These are phyloP conservation scores for Lasioglossum lativentre DNA, from an alignment of 2,888 invertebrate genomes.

Conservation along the genomic window DNA sequence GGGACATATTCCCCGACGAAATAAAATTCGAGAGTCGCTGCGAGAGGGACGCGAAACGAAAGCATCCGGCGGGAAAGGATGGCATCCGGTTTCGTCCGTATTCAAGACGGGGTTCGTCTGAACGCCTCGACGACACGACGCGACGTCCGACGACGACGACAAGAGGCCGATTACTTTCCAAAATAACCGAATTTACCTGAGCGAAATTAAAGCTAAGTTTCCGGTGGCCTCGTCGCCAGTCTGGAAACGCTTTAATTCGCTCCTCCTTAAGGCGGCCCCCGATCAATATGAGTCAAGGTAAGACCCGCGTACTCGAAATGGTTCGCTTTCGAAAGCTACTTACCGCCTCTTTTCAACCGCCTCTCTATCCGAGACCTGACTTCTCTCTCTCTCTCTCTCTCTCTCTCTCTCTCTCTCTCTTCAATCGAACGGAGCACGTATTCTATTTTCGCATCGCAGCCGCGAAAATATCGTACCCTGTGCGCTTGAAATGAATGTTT, in stretches of 20 bases:
- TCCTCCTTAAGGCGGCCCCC: slow-evolving; percentile 36
- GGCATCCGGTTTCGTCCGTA: slow-evolving; percentile 12
- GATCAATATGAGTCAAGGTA: slow-evolving; percentile 55
- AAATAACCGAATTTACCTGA: slow-evolving; percentile 19
- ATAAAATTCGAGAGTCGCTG: slow-evolving; percentile 8
- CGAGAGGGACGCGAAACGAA: slow-evolving; percentile 4
- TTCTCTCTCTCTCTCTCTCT: not conserved
- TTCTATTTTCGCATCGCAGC: not conserved
- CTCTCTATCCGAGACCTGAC: not conserved
- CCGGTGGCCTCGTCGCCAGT: not conserved
- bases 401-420: not conserved
- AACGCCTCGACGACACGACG: not conserved
- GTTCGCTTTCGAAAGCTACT: slow-evolving; percentile 38
- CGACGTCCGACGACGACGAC: slow-evolving; percentile 1
- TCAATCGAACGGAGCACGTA: not conserved
- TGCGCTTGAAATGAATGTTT: not conserved
- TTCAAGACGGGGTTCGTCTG: slow-evolving; percentile 1
- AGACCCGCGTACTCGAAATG: slow-evolving; percentile 22
- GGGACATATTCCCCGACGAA: not conserved
- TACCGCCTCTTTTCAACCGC: slow-evolving; percentile 28
- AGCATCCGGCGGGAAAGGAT: not conserved
- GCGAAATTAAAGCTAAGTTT: slow-evolving; percentile 33
- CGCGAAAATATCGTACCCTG: not conserved
- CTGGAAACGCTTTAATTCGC: slow-evolving; percentile 27
- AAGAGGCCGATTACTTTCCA: slow-evolving; percentile 24